Conservation (phyloP, 1,140 invertebrate genomes). For the Trialeurodes vaporariorum region DNA sequence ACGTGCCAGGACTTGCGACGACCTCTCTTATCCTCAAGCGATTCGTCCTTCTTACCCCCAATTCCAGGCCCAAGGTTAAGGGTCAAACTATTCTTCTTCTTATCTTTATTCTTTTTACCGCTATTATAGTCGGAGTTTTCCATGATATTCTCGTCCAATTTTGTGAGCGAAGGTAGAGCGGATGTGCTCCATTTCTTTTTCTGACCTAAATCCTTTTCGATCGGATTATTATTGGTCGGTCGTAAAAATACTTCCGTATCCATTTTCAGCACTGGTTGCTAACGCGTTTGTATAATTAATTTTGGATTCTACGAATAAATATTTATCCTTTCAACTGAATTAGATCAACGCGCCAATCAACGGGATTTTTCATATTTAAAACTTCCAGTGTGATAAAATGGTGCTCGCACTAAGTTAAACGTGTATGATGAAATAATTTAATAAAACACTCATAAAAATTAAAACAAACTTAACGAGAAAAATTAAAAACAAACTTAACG, state of each 20-base stretch:
- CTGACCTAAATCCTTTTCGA: neutral
- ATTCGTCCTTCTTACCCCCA: slow-evolving; percentile 1
- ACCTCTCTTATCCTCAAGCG: slow-evolving; percentile 33
- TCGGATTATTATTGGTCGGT: neutral
- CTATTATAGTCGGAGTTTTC: neutral
- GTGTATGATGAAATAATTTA: too few relatives aligned
- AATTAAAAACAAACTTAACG: too few relatives aligned
- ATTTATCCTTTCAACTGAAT: too few relatives aligned
- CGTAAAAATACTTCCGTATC: neutral
- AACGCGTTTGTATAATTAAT: too few relatives aligned
- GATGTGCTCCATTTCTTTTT: neutral
- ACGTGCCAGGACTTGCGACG: slow-evolving; percentile 59
- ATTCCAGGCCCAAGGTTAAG: slow-evolving; percentile 3
- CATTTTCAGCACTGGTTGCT: too few relatives aligned
- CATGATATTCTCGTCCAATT: neutral
- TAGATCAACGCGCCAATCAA: too few relatives aligned
- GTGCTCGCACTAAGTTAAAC: too few relatives aligned
- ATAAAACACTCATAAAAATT: too few relatives aligned
- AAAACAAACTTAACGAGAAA: too few relatives aligned
- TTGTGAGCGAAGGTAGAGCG: neutral
- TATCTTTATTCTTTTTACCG: neutral
- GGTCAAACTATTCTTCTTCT: neutral
- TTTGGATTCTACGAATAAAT: too few relatives aligned
- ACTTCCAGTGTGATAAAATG: neutral
- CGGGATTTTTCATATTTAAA: neutral